Evolutionary conservation across 2,113 vertebrate genomes (phyloP), one percentile per base, ranked within the genome.

Genomic region (Nesospiza acunhae): DNA sequence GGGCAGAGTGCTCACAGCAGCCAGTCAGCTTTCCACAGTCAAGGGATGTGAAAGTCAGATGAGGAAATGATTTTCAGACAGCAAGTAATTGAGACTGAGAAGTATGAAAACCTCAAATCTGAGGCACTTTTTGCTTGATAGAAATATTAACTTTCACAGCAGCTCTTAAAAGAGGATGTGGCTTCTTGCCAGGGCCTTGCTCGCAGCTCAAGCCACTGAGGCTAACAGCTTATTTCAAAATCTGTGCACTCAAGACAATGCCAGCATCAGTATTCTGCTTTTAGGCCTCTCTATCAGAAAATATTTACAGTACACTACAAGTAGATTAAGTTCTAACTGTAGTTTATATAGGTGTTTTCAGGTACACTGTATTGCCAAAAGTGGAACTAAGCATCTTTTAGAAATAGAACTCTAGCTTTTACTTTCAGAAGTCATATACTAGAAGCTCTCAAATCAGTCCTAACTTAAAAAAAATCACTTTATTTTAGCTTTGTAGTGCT

Each of bases 151-250:
- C 84, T 96, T 90, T 93, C 64, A 41, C 52, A 84, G 64, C 44
- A 78, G 62, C 33, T 88, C 37, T 30, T 78, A 73, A 31, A 39
- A 80, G 68, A 56, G 88, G 56, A 78, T 19, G 39, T 93, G 94
- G 85, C 56, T 78, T 77, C 41, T 77, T 63, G 76, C 88, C 93
- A 81, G 77, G 50, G 52, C 23, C 24, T 77, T 94, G 58, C 77
- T 95, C 66, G 41, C 26, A 47, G 68, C 52, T 81, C 83, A 92
- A 90, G 95, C 83, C 79, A 42, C 68, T 77, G 70, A 88, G 76
- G 33, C 13, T 93, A 47, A 74, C 75, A 94, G 55, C 11, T n/a
- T 19, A 13, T 74, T 44, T 85, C 11, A 83, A 78, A 88, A 90
- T 96, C 83, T 84, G 47, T 83, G 75, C 3, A 2, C 31, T 88